Conservation (phyloP, 2,797 vertebrate genomes). For the Manis crassicaudata region DNA sequence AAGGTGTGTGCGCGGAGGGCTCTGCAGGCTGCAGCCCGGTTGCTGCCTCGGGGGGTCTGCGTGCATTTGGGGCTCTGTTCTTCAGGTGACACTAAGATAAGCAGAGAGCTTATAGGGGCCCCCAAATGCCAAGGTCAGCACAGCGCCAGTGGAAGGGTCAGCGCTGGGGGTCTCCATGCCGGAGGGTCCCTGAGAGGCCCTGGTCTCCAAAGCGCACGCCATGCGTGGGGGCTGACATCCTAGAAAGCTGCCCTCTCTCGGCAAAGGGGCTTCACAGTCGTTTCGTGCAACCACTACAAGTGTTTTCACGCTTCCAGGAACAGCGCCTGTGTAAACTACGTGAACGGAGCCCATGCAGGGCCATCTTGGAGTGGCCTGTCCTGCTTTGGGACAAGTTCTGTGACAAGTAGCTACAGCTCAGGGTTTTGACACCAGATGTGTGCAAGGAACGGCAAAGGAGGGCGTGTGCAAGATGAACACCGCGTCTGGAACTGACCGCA, state of each 20-base stretch:
- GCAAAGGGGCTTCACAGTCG: background rate
- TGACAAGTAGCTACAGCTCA: background rate
- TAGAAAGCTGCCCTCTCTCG: background rate
- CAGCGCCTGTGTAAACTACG: fast-evolving
- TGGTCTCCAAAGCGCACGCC: background rate
- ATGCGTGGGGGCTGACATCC: background rate
- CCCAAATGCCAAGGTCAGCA: background rate
- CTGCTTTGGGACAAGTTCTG: background rate
- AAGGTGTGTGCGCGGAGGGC: background rate
- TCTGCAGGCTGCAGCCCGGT: background rate
- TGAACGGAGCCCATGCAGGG: background rate
- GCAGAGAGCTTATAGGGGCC: background rate
- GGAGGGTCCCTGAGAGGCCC: background rate
- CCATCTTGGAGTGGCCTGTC: background rate
- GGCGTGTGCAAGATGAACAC: fast-evolving
- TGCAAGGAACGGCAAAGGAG: fast-evolving
- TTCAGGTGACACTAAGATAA: background rate
- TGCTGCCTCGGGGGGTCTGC: background rate
- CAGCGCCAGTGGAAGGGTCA: fast-evolving
- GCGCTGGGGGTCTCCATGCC: fast-evolving
- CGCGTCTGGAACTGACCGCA: background rate
- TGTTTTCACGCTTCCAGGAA: background rate
- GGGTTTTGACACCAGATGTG: background rate
- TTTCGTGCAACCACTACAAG: fast-evolving
- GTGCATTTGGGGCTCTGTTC: background rate